A percentile compares a stretch with the other conserved stretches of the same genome.
Evolutionary conservation across 2,113 vertebrate genomes (phyloP).

Genomic region (Antennarius striatus): DNA sequence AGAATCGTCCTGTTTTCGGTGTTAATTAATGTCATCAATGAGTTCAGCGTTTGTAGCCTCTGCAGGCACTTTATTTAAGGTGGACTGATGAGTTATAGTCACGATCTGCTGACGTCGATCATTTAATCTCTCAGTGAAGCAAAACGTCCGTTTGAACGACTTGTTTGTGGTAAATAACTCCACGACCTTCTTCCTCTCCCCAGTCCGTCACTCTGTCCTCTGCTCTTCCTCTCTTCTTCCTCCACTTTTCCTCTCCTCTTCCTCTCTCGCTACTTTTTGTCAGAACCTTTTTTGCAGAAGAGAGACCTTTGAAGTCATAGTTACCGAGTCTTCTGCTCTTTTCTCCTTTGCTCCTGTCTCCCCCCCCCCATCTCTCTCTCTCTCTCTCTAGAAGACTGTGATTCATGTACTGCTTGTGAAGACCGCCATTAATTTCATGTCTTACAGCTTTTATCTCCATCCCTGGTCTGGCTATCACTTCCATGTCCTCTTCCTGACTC

Average conservation of each 20-base stretch:
- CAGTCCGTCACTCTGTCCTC: too few relatives aligned
- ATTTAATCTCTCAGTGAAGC: too few relatives aligned
- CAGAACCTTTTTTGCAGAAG: constrained; percentile 74
- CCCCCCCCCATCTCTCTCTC: constrained; percentile 77
- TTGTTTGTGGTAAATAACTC: too few relatives aligned
- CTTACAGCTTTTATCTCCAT: constrained; percentile 97
- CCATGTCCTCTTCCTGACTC: constrained; percentile 53
- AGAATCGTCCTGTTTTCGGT: too few relatives aligned
- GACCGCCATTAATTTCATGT: constrained; percentile 97
- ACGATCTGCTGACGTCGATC: too few relatives aligned
- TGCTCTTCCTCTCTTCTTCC: constrained; percentile 51
- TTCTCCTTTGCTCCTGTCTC: constrained; percentile 88
- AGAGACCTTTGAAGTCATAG: constrained; percentile 92
- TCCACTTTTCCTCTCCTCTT: constrained; percentile 59
- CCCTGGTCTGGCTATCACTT: constrained; percentile 87
- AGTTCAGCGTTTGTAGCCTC: too few relatives aligned
- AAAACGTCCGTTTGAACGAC: too few relatives aligned
- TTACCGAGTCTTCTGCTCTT: constrained; percentile 90
- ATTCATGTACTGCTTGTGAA: constrained; percentile 95
- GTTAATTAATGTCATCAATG: too few relatives aligned
- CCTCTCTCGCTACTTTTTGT: constrained; percentile 86
- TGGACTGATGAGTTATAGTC: too few relatives aligned
- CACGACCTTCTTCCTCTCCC: too few relatives aligned
- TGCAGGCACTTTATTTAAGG: too few relatives aligned
- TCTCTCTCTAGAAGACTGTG: constrained; percentile 88